phyloP scores from a whole-genome alignment of 23 tunicate species.

The Clavelina lepadiformis region DNA sequence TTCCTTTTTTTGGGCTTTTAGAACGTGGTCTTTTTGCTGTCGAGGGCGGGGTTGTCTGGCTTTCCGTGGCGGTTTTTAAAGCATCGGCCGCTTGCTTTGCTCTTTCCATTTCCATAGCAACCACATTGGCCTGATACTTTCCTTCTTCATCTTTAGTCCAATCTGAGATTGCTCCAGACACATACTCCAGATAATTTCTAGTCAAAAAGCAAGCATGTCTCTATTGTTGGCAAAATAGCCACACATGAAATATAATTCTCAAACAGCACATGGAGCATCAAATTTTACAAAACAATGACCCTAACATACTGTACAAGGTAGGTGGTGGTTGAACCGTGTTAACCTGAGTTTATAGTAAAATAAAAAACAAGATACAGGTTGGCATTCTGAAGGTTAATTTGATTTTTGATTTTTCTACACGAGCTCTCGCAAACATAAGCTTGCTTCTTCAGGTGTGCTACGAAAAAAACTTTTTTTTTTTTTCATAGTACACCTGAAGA shows the following conservation, averaged over 20 bases:
- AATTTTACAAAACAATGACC: neutral
- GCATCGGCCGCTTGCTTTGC: slow-evolving; percentile 9
- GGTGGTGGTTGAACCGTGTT: no score
- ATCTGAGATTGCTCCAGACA: slow-evolving; percentile 47
- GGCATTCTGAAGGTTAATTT: no score
- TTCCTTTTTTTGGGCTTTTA: slow-evolving; percentile 71
- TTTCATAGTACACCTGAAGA: no score
- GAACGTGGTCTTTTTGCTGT: slow-evolving; percentile 74
- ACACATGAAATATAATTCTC: neutral
- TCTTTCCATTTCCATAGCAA: slow-evolving; percentile 60
- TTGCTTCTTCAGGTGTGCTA: no score
- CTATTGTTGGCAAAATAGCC: neutral
- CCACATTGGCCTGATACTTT: slow-evolving; percentile 43
- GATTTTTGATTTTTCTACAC: no score
- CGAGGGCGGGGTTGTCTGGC: slow-evolving; percentile 43
- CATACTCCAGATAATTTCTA: slow-evolving; percentile 82
- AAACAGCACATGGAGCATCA: neutral
- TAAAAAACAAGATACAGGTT: no score
- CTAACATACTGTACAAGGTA: no score
- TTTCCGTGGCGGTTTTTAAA: slow-evolving; percentile 1
- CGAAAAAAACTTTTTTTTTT: no score
- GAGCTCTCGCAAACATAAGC: no score
- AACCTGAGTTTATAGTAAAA: no score
- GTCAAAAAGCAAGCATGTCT: neutral
- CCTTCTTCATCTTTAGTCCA: slow-evolving; percentile 79